These are phyloP conservation scores for Myotis lucifugus DNA, from an alignment of 2,113 vertebrate species.

Conservation along the genomic window DNA sequence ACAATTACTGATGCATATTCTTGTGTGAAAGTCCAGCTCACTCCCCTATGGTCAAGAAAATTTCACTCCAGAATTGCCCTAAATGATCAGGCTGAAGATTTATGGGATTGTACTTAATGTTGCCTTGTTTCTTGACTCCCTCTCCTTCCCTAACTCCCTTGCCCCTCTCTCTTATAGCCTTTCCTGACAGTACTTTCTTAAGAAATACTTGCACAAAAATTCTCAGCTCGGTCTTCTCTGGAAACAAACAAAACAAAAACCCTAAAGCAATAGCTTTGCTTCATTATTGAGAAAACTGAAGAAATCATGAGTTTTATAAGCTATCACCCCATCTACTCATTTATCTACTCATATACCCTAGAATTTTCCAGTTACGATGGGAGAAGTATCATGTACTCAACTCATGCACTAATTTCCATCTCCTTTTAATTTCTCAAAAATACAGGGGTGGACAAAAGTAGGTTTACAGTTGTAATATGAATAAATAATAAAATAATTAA, in stretches of 20 bases:
- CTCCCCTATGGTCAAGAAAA: background rate
- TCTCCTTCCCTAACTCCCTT: background rate
- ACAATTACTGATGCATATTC: background rate
- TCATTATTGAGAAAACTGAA: background rate
- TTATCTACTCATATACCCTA: background rate
- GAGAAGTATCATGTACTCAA: background rate
- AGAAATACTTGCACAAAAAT: background rate
- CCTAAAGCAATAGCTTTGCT: background rate
- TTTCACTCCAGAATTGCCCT: background rate
- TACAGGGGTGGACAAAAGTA: background rate
- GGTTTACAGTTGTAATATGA: background rate
- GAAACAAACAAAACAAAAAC: background rate
- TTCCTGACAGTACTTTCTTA: background rate
- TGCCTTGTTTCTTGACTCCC: background rate
- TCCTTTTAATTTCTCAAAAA: background rate
- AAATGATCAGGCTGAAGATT: background rate
- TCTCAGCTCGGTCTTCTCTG: background rate
- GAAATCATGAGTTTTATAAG: background rate
- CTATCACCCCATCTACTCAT: background rate
- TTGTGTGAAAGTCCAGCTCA: background rate
- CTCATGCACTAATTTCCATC: background rate
- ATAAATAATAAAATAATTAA: background rate
- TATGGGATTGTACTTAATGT: background rate
- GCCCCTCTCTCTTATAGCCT: background rate
- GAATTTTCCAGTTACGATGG: background rate